Evolutionary conservation across 2,113 vertebrate species (phyloP).

Genomic region (Proteles cristata): DNA sequence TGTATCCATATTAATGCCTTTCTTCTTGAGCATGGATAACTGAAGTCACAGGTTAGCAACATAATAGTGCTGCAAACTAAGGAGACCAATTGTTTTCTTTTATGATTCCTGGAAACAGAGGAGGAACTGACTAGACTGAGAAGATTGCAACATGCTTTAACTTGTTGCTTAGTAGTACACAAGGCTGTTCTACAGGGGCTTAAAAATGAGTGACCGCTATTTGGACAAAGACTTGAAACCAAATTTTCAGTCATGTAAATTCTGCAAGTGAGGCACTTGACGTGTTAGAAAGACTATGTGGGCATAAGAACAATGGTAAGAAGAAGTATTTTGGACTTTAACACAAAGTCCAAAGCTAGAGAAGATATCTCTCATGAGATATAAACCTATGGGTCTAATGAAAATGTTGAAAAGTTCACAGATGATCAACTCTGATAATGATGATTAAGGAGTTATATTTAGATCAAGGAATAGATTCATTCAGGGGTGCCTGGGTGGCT

Average conservation of each 20-base stretch:
- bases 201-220: conserved; percentile 39
- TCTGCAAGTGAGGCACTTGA: conserved; percentile 56
- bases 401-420: conserved; percentile 40
- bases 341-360: conserved; percentile 43
- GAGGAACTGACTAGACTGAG: conserved; percentile 4
- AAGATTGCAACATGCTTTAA: conserved; percentile 44
- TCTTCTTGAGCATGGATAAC: background rate
- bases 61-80: background rate
- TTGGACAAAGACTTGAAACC: conserved; percentile 54
- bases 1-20: background rate
- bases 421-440: conserved; percentile 25
- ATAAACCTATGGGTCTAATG: background rate
- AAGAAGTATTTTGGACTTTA: conserved; percentile 23
- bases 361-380: background rate
- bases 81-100: conserved; percentile 19
- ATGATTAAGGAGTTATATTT: background rate
- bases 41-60: conserved; percentile 24
- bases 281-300: background rate
- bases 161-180: background rate
- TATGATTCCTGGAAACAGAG: conserved; percentile 11
- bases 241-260: conserved; percentile 56
- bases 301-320: conserved; percentile 1
- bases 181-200: conserved; percentile 45
- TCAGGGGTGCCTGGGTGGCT: background rate
- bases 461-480: background rate